phyloP scores from a whole-genome alignment of 2,797 vertebrate species.

The Cryptoprocta ferox region DNA sequence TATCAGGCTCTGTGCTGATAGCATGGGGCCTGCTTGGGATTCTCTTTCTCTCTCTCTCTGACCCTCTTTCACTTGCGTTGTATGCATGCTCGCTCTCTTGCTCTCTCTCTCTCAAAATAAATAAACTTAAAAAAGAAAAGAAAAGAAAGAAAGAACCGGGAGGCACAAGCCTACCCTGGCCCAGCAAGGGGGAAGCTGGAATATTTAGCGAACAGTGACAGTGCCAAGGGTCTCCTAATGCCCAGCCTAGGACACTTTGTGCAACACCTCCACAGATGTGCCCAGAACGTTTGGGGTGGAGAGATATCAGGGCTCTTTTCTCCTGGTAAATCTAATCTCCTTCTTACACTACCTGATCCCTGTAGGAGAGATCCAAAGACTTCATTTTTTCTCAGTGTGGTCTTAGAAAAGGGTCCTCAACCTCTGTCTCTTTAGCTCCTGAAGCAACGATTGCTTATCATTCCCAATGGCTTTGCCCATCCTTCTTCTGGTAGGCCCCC shows the following conservation, averaged over 20 bases:
- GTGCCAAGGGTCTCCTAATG: neutral
- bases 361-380: neutral
- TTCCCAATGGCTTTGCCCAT: neutral
- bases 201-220: neutral
- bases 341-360: neutral
- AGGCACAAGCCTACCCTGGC: neutral
- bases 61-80: too few species aligned
- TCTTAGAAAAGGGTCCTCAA: neutral
- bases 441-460: neutral
- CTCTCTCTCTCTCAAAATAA: too few species aligned
- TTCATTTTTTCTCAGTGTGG: neutral
- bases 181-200: neutral
- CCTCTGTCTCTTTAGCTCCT: neutral
- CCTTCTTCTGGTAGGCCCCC: neutral
- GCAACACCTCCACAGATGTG: neutral
- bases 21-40: too few species aligned
- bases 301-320: neutral
- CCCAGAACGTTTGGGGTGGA: neutral
- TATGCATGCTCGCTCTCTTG: too few species aligned
- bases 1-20: too few species aligned
- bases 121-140: too few species aligned
- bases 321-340: neutral
- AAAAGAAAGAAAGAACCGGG: neutral
- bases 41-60: too few species aligned
- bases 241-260: neutral